phyloP scores from a whole-genome alignment of 2,888 invertebrate genomes.

The Melitaea athalia region DNA sequence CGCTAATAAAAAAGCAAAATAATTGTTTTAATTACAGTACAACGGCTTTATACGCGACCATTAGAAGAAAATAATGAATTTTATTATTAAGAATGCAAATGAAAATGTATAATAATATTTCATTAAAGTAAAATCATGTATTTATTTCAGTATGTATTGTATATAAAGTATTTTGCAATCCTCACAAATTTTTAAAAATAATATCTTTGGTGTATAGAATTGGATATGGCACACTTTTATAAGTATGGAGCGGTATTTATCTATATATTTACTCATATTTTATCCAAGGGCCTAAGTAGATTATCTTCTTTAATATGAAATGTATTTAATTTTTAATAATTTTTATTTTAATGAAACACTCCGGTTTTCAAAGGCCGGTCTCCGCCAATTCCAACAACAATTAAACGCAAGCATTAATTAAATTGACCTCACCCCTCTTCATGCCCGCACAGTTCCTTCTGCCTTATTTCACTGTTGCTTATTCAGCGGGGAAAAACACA shows the following conservation, averaged over 20 bases:
- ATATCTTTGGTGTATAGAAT: no score
- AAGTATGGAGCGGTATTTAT: no score
- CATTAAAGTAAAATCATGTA: no score
- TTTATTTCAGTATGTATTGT: no score
- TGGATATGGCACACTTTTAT: no score
- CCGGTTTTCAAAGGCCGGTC: constrained; percentile 57
- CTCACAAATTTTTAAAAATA: no score
- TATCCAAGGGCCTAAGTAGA: neutral
- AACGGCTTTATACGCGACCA: neutral
- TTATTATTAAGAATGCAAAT: neutral
- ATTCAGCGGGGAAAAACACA: constrained; percentile 60
- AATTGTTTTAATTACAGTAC: constrained; percentile 5
- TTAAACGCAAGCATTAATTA: constrained; percentile 81
- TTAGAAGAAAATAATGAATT: neutral
- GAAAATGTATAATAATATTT: neutral
- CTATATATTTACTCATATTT: no score
- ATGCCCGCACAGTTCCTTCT: constrained; percentile 50
- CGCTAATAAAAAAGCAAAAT: neutral
- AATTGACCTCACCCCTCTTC: constrained; percentile 60
- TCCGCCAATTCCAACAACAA: constrained; percentile 70
- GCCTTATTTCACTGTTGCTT: constrained; percentile 79
- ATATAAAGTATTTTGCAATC: no score
- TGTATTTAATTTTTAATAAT: neutral
- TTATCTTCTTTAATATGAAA: neutral
- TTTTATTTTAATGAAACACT: constrained; percentile 39